Evolutionary conservation across 1,140 invertebrate genomes (phyloP).

Genomic region (Anadara kagoshimensis): DNA sequence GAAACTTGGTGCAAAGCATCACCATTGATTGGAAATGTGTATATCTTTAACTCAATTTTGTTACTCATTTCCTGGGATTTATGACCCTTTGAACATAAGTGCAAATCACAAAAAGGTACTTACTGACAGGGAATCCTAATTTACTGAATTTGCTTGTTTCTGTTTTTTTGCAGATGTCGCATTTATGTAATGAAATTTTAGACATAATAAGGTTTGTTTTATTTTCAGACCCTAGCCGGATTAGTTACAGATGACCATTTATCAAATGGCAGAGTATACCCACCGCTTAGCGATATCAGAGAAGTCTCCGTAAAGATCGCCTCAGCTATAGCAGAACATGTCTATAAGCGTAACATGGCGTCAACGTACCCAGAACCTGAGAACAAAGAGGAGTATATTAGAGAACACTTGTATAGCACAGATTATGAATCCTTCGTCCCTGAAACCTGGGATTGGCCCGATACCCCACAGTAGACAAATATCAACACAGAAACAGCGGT

Average conservation of each 20-base stretch:
- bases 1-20: too few relatives aligned
- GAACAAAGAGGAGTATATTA: slow-evolving; percentile 76
- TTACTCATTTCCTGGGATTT: too few relatives aligned
- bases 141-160: too few relatives aligned
- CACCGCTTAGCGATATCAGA: slow-evolving; percentile 89
- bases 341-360: slow-evolving; percentile 82
- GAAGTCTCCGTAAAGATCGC: slow-evolving; percentile 93
- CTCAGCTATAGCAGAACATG: slow-evolving; percentile 86
- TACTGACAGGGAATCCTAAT: too few relatives aligned
- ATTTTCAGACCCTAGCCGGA: slow-evolving; percentile 82
- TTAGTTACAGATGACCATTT: slow-evolving; percentile 89
- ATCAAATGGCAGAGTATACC: slow-evolving; percentile 91
- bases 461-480: not conserved
- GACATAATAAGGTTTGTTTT: slow-evolving; percentile 6
- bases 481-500: too few relatives aligned
- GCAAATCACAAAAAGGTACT: too few relatives aligned
- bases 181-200: too few relatives aligned
- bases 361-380: slow-evolving; percentile 76
- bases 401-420: slow-evolving; percentile 74
- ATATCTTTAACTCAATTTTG: too few relatives aligned
- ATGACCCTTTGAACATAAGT: too few relatives aligned
- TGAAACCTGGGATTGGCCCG: slow-evolving; percentile 75
- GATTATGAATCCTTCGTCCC: slow-evolving; percentile 76
- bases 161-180: too few relatives aligned
- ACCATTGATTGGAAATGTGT: too few relatives aligned